A percentile compares a stretch with the other conserved stretches of the same genome.
phyloP scores from a whole-genome alignment of 2,888 invertebrate species.

The Eilema caniola region DNA sequence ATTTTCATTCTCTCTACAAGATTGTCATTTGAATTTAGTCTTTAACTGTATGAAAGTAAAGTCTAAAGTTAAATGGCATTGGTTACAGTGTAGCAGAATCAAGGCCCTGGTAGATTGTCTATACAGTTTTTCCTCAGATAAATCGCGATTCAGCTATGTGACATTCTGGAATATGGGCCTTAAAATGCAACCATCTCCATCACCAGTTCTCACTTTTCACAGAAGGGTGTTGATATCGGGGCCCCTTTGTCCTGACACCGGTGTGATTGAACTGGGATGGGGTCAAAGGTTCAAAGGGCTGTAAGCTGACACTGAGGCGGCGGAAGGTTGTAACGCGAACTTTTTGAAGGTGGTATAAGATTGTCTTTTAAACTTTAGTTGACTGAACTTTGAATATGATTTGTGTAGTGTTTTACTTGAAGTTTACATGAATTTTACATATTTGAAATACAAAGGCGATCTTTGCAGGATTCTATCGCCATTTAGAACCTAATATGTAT shows the following conservation, averaged over 20 bases:
- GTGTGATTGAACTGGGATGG: conserved; percentile 11
- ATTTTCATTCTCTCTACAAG: too few species aligned
- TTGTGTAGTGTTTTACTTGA: background rate
- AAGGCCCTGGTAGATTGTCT: too few species aligned
- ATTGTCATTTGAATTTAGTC: too few species aligned
- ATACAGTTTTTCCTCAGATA: too few species aligned
- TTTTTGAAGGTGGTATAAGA: conserved; percentile 2
- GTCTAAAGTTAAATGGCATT: too few species aligned
- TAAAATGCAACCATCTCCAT: too few species aligned
- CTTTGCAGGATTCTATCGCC: too few species aligned
- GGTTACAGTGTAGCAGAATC: too few species aligned
- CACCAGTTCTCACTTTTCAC: background rate
- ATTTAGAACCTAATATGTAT: too few species aligned
- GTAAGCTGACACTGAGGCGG: background rate
- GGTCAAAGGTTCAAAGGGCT: conserved; percentile 7
- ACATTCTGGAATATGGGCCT: too few species aligned
- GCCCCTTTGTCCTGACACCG: background rate
- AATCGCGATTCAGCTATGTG: too few species aligned
- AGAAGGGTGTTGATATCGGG: background rate
- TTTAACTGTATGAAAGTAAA: too few species aligned
- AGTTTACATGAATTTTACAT: background rate
- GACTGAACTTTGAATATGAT: conserved; percentile 4
- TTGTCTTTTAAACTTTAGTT: conserved; percentile 6
- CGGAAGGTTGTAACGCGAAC: conserved; percentile 2
- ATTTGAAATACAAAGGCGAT: background rate